Conservation (phyloP, 2,797 vertebrate genomes). For the Emys orbicularis region DNA sequence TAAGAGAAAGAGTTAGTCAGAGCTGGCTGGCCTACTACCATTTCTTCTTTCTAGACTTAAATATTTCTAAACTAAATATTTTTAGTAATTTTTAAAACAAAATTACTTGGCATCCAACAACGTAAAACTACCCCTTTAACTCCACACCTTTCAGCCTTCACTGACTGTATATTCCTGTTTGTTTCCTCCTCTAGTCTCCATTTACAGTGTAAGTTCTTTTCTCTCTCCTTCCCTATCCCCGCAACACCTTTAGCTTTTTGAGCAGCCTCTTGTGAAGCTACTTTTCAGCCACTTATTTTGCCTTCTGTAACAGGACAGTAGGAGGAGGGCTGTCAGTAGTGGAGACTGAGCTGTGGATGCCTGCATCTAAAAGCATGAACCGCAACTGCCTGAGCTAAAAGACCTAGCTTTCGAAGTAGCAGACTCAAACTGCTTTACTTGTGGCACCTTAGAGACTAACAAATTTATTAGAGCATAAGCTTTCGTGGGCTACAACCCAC, state of each 20-base stretch:
- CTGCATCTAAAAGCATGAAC: background rate
- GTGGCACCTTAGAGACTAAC: too few species aligned
- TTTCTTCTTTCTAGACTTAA: background rate
- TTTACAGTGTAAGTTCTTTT: background rate
- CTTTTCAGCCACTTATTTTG: background rate
- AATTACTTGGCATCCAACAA: background rate
- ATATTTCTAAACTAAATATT: background rate
- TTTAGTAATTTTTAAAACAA: background rate
- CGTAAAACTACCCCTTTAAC: background rate
- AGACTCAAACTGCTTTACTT: background rate
- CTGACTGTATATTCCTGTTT: background rate
- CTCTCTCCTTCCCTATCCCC: background rate
- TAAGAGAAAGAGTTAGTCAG: background rate
- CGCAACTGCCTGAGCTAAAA: background rate
- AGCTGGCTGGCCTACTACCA: background rate
- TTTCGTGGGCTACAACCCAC: too few species aligned
- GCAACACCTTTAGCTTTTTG: background rate
- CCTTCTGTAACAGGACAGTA: background rate
- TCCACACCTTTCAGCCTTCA: background rate
- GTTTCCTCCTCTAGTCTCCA: background rate
- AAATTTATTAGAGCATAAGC: too few species aligned
- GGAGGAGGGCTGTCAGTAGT: background rate
- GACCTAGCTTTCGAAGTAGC: background rate
- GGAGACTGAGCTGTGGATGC: background rate
- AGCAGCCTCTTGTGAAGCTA: background rate